Percentiles rank a stretch among this genome's conserved stretches.
Conservation (phyloP, 2,888 invertebrate genomes). For the Hydroisotoma schaefferi region DNA sequence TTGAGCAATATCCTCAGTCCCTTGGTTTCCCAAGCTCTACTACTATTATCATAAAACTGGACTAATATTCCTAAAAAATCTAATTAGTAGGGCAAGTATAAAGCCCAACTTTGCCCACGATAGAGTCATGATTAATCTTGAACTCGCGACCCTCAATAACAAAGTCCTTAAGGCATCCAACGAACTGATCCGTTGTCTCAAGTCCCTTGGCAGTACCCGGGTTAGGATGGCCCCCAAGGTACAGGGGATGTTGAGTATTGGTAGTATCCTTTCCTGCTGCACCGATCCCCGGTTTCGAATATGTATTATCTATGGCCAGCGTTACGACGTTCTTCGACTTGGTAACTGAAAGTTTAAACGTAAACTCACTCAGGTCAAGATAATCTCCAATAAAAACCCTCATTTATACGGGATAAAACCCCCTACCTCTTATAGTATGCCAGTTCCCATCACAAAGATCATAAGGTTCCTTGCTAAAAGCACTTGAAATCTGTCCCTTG, state of each 20-base stretch:
- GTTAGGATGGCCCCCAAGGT: conserved; percentile 72
- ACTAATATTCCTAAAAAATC: neutral
- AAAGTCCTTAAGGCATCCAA: conserved; percentile 68
- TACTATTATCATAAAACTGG: too few species aligned
- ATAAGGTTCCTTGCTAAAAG: conserved; percentile 61
- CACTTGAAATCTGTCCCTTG: conserved; percentile 72
- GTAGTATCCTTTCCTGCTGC: conserved; percentile 63
- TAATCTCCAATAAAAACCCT: too few species aligned
- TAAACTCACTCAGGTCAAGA: too few species aligned
- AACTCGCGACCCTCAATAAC: conserved; percentile 45
- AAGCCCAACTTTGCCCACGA: conserved; percentile 37
- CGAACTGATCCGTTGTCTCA: conserved; percentile 64
- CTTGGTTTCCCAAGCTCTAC: neutral
- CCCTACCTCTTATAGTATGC: conserved; percentile 73
- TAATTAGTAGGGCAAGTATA: conserved; percentile 41
- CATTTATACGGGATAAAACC: too few species aligned
- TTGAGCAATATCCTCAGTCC: neutral
- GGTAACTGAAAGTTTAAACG: conserved; percentile 50
- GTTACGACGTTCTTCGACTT: conserved; percentile 89
- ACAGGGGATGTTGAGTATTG: conserved; percentile 58
- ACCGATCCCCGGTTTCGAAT: conserved; percentile 70
- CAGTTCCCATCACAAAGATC: conserved; percentile 90
- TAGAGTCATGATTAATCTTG: conserved; percentile 36
- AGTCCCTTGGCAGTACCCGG: conserved; percentile 60
- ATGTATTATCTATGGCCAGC: conserved; percentile 77